Percentiles rank a stretch among this genome's conserved stretches.
Conservation (phyloP, 1,140 invertebrate genomes). For the Drosophila yakuba region DNA sequence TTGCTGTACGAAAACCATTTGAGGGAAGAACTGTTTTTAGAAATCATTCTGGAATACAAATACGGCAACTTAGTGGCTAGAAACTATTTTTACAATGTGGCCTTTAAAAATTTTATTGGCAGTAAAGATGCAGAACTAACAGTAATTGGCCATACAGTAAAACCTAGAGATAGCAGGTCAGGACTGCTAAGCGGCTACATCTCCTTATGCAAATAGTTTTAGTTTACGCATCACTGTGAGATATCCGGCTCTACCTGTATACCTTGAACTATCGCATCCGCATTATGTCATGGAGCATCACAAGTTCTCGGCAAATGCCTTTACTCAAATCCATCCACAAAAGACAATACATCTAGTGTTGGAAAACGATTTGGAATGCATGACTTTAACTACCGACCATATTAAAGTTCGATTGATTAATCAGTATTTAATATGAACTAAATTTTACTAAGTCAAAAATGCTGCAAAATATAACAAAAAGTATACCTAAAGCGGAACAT, state of each 20-base stretch:
- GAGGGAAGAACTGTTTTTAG: too few relatives aligned
- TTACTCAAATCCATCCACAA: constrained; percentile 68
- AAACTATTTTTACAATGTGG: too few relatives aligned
- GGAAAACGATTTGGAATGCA: constrained; percentile 45
- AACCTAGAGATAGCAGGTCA: constrained; percentile 36
- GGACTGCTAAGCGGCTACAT: constrained; percentile 33
- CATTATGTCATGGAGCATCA: constrained; percentile 52
- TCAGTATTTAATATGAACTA: constrained; percentile 52
- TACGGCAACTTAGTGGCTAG: too few relatives aligned
- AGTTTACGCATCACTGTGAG: constrained; percentile 70
- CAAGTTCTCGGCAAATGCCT: constrained; percentile 83
- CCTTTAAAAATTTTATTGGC: too few relatives aligned
- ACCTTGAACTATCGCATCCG: constrained; percentile 69
- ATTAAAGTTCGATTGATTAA: constrained; percentile 65
- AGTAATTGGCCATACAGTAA: constrained; percentile 5
- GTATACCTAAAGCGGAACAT: too few relatives aligned
- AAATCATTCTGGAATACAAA: too few relatives aligned
- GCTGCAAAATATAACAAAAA: too few relatives aligned
- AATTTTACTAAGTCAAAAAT: too few relatives aligned
- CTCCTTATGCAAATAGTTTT: constrained; percentile 73
- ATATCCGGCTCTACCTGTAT: constrained; percentile 74
- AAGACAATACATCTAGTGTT: constrained; percentile 69
- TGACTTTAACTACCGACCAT: constrained; percentile 28
- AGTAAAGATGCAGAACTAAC: too few relatives aligned
- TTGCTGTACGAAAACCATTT: too few relatives aligned